Evolutionary conservation across 2,888 invertebrate genomes (phyloP).

Genomic region (Torymus auratus): DNA sequence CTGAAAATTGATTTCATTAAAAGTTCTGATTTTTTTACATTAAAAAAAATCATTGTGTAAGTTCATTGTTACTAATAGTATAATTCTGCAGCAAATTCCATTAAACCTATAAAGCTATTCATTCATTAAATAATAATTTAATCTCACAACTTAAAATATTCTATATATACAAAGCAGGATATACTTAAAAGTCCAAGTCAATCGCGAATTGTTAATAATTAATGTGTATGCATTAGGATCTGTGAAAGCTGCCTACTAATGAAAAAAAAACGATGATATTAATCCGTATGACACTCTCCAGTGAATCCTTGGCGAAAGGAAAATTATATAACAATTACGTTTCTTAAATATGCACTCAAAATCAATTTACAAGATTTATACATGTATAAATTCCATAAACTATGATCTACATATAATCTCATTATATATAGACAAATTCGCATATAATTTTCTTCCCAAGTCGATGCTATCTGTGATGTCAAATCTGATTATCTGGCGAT

Average conservation of each 20-base stretch:
- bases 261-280: conserved; percentile 10
- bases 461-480: neutral
- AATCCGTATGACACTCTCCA: conserved; percentile 1
- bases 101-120: conserved; percentile 10
- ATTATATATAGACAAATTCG: neutral
- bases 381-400: neutral
- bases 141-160: conserved; percentile 37
- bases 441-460: conserved; percentile 18
- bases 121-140: conserved; percentile 49
- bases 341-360: neutral
- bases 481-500: neutral
- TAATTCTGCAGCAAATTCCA: neutral
- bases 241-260: conserved; percentile 22
- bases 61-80: too few species aligned
- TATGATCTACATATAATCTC: neutral
- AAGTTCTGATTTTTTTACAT: neutral
- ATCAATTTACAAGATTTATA: conserved; percentile 11
- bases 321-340: conserved; percentile 24
- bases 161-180: conserved; percentile 47
- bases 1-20: conserved; percentile 9
- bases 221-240: neutral
- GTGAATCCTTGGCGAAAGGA: conserved; percentile 4
- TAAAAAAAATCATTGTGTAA: too few species aligned
- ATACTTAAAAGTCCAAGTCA: conserved; percentile 10
- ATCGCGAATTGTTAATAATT: conserved; percentile 25